Evolutionary conservation across 1,140 invertebrate genomes (phyloP), one percentile per base, ranked within the genome.

Genomic region (Rhizoglyphus robini): DNA sequence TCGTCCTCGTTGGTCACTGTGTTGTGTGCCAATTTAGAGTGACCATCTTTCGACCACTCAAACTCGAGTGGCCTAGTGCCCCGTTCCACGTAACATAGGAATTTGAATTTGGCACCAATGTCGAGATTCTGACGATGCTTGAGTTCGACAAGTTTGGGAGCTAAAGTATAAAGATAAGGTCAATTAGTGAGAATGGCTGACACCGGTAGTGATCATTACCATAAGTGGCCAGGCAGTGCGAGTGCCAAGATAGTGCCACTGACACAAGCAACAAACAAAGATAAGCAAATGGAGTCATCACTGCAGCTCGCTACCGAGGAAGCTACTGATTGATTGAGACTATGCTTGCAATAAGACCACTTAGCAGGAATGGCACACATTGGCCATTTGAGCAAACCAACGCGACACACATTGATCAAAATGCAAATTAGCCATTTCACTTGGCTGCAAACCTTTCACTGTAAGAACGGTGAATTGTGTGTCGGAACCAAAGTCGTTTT

Each of bases 401-500:
- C 31, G 61, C 61, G 48, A 4, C 3, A 23, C 20, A 23, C 2
- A 25, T 2, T 20, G 23, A 51, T 51, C 13, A 51, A 51, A 51
- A 51, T 20, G 20, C 23, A 23, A 51, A 51, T 51, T 51, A 20
- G 18, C 2, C 18, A 11, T 11, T 41, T 41, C 18, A 41, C 8
- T 11, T 18, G 27, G 15, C 2, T n/a, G 18, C 48, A 23, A 65
- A 69, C 69, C 68, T 60, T 67, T 65, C 23, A 72, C 69, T 25
- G 25, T 66, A 13, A 71, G 41, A 11, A 34, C 2, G 46, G 84
- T 80, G 23, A 84, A 82, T 73, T 82, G 82, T 65, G 77, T 80
- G 61, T 79, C 78, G 61, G 75, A 77, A 66, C 83, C 84, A 46
- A 83, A 84, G 48, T 77, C 75, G 76, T 88, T 88, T 68, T 78